phyloP scores from a whole-genome alignment of 2,888 invertebrate genomes.

The Drosophila colorata region DNA sequence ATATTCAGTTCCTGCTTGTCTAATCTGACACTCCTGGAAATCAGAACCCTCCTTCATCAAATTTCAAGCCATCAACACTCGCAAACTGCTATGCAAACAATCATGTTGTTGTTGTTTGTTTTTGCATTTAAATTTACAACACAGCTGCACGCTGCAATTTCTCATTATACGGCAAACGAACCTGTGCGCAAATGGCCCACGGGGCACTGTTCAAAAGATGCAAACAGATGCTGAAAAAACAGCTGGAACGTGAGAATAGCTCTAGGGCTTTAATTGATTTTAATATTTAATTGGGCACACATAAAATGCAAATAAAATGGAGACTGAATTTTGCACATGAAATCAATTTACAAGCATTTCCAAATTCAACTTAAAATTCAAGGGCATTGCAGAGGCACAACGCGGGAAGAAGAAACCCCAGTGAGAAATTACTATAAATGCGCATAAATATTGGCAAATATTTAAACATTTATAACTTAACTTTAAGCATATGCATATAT shows the following conservation, averaged over 20 bases:
- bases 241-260: slow-evolving; percentile 17
- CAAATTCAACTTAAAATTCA: slow-evolving; percentile 3
- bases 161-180: slow-evolving; percentile 39
- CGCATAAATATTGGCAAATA: background rate
- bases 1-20: background rate
- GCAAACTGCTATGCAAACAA: background rate
- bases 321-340: slow-evolving; percentile 28
- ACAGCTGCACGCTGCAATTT: slow-evolving; percentile 44
- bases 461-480: background rate
- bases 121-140: slow-evolving; percentile 54
- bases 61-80: background rate
- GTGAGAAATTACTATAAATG: too few species aligned
- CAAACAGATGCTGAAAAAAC: slow-evolving; percentile 29
- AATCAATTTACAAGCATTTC: slow-evolving; percentile 55
- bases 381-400: background rate
- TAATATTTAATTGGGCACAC: slow-evolving; percentile 73
- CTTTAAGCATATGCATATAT: background rate
- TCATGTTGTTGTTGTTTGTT: slow-evolving; percentile 28
- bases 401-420: background rate
- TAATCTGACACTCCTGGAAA: background rate
- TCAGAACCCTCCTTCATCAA: background rate
- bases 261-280: slow-evolving; percentile 69
- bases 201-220: slow-evolving; percentile 26
- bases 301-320: slow-evolving; percentile 60
- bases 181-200: slow-evolving; percentile 21